A percentile compares a stretch with the other conserved stretches of the same genome.
Conservation (phyloP, 2,888 invertebrate species). For the Drosophila emarginata region DNA sequence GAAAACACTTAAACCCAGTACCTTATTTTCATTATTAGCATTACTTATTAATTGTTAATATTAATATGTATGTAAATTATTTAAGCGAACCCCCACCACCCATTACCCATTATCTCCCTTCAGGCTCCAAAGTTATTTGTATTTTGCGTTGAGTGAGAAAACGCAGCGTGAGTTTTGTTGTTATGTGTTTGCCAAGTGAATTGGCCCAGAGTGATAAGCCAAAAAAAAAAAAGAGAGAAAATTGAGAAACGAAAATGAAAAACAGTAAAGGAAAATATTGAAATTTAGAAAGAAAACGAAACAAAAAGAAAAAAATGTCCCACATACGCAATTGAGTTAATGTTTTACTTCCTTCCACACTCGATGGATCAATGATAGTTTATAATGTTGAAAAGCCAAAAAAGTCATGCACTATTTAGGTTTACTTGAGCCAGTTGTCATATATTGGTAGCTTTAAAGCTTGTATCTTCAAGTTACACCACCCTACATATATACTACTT, state of each 20-base stretch:
- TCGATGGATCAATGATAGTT: slow-evolving; percentile 58
- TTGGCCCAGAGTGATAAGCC: slow-evolving; percentile 52
- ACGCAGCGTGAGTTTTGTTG: slow-evolving; percentile 72
- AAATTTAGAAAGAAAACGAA: slow-evolving; percentile 20
- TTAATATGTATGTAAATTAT: slow-evolving; percentile 74
- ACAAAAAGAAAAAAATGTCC: background rate
- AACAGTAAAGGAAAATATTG: slow-evolving; percentile 26
- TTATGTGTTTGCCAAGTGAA: slow-evolving; percentile 54
- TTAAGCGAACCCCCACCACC: slow-evolving; percentile 46
- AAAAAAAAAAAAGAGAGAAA: slow-evolving; percentile 36
- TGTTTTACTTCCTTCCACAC: slow-evolving; percentile 57
- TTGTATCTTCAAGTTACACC: slow-evolving; percentile 73
- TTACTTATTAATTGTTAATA: slow-evolving; percentile 75
- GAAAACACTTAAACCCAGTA: slow-evolving; percentile 81
- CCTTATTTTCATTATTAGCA: slow-evolving; percentile 80
- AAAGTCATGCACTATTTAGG: slow-evolving; percentile 76
- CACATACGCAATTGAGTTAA: slow-evolving; percentile 33
- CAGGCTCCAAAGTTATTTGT: slow-evolving; percentile 63
- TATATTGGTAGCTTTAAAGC: slow-evolving; percentile 75
- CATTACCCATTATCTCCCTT: slow-evolving; percentile 15
- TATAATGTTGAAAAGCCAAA: slow-evolving; percentile 73
- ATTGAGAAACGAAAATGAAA: slow-evolving; percentile 9
- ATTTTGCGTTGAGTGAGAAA: slow-evolving; percentile 60
- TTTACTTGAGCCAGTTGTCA: slow-evolving; percentile 73
- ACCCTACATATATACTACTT: slow-evolving; percentile 54